Evolutionary conservation across 2,797 vertebrate species (phyloP).

Genomic region (Gephyroberyx darwinii): DNA sequence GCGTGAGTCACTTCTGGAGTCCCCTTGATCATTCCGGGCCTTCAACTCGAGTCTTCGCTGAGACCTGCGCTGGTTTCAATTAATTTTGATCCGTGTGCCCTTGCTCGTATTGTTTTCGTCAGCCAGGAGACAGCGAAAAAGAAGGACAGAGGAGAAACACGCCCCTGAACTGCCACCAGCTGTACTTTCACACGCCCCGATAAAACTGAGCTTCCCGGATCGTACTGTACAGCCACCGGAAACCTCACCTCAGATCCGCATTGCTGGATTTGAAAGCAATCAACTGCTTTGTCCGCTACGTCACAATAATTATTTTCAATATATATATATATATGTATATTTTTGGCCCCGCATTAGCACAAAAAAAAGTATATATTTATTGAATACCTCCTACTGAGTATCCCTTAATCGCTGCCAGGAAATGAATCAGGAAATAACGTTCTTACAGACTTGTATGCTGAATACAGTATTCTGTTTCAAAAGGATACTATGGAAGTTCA

Average conservation of each 20-base stretch:
- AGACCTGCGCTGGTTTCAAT: conserved; percentile 57
- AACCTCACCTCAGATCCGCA: neutral
- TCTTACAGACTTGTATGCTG: neutral
- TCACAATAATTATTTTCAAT: neutral
- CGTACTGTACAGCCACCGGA: neutral
- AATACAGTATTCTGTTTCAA: no score
- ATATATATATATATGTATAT: no score
- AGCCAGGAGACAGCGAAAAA: conserved; percentile 20
- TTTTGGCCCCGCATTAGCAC: no score
- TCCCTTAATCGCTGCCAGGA: no score
- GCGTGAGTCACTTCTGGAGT: conserved; percentile 53
- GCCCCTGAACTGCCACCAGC: neutral
- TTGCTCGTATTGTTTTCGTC: conserved; percentile 56
- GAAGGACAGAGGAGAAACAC: conserved; percentile 28
- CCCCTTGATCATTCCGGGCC: conserved; percentile 56
- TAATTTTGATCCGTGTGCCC: conserved; percentile 48
- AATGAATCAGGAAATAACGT: neutral
- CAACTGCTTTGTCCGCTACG: no score
- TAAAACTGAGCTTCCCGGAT: neutral
- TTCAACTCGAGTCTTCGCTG: conserved; percentile 42
- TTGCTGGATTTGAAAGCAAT: neutral
- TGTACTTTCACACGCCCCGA: neutral
- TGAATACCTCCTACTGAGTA: no score
- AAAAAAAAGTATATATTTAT: no score
- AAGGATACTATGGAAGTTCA: no score